Base-by-base conservation (phyloP, 1,140 invertebrate species). In the Saccostrea echinata region DNA sequence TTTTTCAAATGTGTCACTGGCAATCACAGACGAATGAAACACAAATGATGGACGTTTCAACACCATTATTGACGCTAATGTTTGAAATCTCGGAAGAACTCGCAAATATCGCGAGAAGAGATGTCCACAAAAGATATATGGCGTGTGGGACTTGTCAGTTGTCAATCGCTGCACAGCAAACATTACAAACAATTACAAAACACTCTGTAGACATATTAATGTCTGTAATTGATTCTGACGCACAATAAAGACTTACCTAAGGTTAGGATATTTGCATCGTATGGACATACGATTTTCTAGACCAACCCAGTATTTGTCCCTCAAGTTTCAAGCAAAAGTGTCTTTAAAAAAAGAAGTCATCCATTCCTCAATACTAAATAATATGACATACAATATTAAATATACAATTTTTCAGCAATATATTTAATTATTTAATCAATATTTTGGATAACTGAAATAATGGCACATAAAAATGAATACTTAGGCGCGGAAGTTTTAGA, bases 1-100 rank as follows among this genome's bases (percentile, higher is more conserved):
- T 64, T 64, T 64, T 21, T 64, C 57, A 64, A 64, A 64, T 16
- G 68, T 76, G 68, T 76, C 68, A 76, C 30, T 71, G 68, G 68
- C 27, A 30, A 76, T 76, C 68, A 33, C 24, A 76, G 68, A 76
- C 68, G 68, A 33, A 30, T 13, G 21, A 30, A 76, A 13, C 68
- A 30, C 16, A 33, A 27, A 76, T 76, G 68, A 76, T 33, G 27
- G 68, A 76, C 68, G 68, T 76, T 76, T 76, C 68, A 76, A 76
- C 68, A 76, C 68, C 68, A 30, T 11, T 27, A 76, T 76, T 76
- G 68, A 76, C 68, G 68, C 68, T 76, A 76, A 76, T 76, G 68
- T 76, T 76, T 76, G 27, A 76, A 76, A 76, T 76, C 68, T 76
- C 68, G 68, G 68, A 33, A 76, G 68, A 76, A 76, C 68, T 76